These are phyloP conservation scores for Brachionus angularis DNA, from an alignment of 1,140 invertebrate genomes.

Conservation along the genomic window DNA sequence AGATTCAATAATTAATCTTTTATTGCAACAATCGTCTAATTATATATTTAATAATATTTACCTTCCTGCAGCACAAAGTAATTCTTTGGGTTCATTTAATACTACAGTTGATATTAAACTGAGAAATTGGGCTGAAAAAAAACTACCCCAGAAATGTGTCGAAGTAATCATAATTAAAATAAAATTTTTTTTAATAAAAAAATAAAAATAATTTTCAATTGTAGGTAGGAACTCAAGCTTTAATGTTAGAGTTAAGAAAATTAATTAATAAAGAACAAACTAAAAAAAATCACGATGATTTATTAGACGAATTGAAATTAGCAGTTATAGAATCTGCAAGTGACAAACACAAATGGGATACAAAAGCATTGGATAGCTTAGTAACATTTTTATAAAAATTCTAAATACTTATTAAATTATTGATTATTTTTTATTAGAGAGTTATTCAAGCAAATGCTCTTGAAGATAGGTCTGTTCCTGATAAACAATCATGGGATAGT, in stretches of 20 bases:
- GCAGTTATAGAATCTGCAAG: conserved; percentile 81
- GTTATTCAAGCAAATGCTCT: conserved; percentile 90
- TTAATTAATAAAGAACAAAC: conserved; percentile 71
- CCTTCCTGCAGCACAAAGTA: conserved; percentile 81
- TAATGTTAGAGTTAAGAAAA: conserved; percentile 76
- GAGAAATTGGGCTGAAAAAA: conserved; percentile 87
- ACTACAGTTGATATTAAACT: conserved; percentile 93
- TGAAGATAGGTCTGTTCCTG: conserved; percentile 82
- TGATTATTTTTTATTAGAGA: conserved; percentile 65
- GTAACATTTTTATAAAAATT: conserved; percentile 48
- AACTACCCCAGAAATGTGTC: conserved; percentile 76
- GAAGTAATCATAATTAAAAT: conserved; percentile 59
- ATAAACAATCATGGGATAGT: conserved; percentile 88
- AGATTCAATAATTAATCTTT: conserved; percentile 68
- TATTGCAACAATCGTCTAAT: conserved; percentile 82
- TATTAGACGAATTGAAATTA: conserved; percentile 83
- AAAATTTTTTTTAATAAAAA: neutral
- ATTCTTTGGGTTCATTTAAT: conserved; percentile 70
- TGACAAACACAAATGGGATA: conserved; percentile 83
- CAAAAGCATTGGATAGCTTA: conserved; percentile 67
- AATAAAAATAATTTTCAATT: neutral
- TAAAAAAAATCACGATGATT: conserved; percentile 72
- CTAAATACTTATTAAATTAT: neutral
- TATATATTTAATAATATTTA: conserved; percentile 93
- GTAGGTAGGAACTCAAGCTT: conserved; percentile 75